Evolutionary conservation across 1,140 invertebrate genomes (phyloP), one percentile per base, ranked within the genome.

Genomic region (Monomorium pharaonis): DNA sequence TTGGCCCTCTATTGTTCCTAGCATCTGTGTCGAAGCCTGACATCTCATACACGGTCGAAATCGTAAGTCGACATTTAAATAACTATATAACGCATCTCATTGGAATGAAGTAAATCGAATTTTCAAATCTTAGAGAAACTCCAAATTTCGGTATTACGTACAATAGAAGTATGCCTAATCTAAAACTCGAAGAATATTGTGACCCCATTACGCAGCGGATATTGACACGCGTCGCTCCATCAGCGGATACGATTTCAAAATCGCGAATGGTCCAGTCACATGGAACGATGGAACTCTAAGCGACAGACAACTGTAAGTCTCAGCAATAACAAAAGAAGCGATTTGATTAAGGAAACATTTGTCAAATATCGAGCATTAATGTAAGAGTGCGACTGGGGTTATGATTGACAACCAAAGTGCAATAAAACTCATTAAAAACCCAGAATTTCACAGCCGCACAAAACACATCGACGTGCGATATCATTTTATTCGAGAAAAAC

Each of bases 321-420:
- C 0, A 85, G 74, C 3, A 87, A 5, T 5, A 5, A 37, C 92
- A 0, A 60, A 12, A 14, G 94, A 95, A 87, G 37, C 87, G 9
- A 81, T 95, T 37, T 95, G 93, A 92, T 67, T 95, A 6, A 89
- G 44, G 58, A 33, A 51, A 83, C 47, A 91, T 1, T 16, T 75
- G 70, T 91, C 5, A 12, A 42, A 30, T 9, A 30, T 67, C 16
- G 27, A 47, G 18, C 44, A n/a, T n/a, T 24, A 1, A 54, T 47
- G 63, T 16, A 16, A 49, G 2, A 10, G 16, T 12, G 47, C 47
- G 14, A 49, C 47, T 1, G 1, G 1, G 4, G 2, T 49, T 4
- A 49, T 49, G 14, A 49, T 49, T 0, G 47, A 49, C 14, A 49
- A 49, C 4, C 47, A 49, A 37, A 37, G 33, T 5, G 33, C 33